These are phyloP conservation scores for Acanthaster planci DNA, from an alignment of 35 echinoderm and acorn worm species.

Conservation along the genomic window DNA sequence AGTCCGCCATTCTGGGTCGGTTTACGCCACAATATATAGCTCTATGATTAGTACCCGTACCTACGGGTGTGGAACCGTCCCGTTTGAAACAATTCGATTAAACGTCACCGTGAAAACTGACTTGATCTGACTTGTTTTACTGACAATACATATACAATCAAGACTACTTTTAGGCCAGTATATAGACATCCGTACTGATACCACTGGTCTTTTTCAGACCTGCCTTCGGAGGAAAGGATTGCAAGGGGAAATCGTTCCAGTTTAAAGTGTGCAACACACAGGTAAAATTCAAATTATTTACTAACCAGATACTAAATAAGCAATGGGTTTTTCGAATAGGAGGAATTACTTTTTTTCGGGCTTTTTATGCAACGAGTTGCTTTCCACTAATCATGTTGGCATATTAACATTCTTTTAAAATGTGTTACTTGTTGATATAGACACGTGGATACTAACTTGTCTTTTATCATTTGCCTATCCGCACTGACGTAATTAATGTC, in stretches of 20 bases:
- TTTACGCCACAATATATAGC: too few relatives aligned
- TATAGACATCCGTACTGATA: too few relatives aligned
- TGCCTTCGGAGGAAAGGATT: conserved; percentile 70
- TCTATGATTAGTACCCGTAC: too few relatives aligned
- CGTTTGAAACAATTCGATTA: too few relatives aligned
- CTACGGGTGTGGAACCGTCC: too few relatives aligned
- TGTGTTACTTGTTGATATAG: background rate
- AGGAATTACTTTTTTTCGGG: background rate
- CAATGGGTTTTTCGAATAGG: background rate
- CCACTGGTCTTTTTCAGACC: conserved; percentile 75
- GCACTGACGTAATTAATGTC: background rate
- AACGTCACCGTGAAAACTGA: too few relatives aligned
- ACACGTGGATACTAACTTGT: background rate
- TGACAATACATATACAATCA: too few relatives aligned
- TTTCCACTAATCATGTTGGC: background rate
- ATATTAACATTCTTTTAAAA: too few relatives aligned
- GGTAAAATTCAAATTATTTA: conserved; percentile 21
- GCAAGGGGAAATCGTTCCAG: conserved; percentile 54
- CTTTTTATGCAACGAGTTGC: background rate
- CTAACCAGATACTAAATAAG: background rate
- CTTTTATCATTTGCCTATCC: background rate
- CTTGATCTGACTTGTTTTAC: too few relatives aligned
- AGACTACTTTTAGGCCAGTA: too few relatives aligned
- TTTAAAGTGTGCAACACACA: conserved; percentile 80
- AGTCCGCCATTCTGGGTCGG: too few relatives aligned